A percentile compares a stretch with the other conserved stretches of the same genome.
Evolutionary conservation across 2,888 invertebrate species (phyloP).

Genomic region (Campopleginae sp.): DNA sequence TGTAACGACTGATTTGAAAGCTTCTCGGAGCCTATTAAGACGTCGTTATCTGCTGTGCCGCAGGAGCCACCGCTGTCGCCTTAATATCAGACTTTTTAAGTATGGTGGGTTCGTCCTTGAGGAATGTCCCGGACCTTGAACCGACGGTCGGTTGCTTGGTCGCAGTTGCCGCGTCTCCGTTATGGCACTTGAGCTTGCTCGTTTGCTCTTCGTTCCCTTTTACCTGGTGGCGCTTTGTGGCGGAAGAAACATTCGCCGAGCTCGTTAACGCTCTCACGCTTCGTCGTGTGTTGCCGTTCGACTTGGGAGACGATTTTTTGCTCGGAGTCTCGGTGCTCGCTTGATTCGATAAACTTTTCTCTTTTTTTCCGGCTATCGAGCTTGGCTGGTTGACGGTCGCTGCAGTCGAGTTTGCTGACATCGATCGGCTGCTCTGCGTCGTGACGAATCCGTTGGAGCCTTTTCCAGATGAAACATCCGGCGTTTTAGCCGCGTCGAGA

Average conservation of each 20-base stretch:
- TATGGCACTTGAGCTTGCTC: slow-evolving; percentile 78
- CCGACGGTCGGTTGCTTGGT: slow-evolving; percentile 84
- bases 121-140: slow-evolving; percentile 89
- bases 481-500: slow-evolving; percentile 85
- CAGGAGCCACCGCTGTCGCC: slow-evolving; percentile 67
- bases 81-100: slow-evolving; percentile 84
- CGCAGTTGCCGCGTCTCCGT: slow-evolving; percentile 76
- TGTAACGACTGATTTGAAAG: neutral
- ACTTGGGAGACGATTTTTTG: slow-evolving; percentile 81
- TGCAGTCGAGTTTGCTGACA: neutral
- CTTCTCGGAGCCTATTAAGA: slow-evolving; percentile 71
- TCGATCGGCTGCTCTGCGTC: neutral
- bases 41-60: slow-evolving; percentile 73
- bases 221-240: slow-evolving; percentile 64
- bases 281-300: slow-evolving; percentile 72
- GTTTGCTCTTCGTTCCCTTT: slow-evolving; percentile 76
- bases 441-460: slow-evolving; percentile 54
- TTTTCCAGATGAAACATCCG: slow-evolving; percentile 83
- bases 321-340: slow-evolving; percentile 79
- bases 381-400: slow-evolving; percentile 14
- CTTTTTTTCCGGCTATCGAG: slow-evolving; percentile 67
- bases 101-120: slow-evolving; percentile 90
- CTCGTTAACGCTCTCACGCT: slow-evolving; percentile 70
- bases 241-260: neutral
- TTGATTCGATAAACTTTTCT: slow-evolving; percentile 75